These are phyloP conservation scores for Cotesia glomerata DNA, from an alignment of 1,140 invertebrate genomes.

Conservation along the genomic window DNA sequence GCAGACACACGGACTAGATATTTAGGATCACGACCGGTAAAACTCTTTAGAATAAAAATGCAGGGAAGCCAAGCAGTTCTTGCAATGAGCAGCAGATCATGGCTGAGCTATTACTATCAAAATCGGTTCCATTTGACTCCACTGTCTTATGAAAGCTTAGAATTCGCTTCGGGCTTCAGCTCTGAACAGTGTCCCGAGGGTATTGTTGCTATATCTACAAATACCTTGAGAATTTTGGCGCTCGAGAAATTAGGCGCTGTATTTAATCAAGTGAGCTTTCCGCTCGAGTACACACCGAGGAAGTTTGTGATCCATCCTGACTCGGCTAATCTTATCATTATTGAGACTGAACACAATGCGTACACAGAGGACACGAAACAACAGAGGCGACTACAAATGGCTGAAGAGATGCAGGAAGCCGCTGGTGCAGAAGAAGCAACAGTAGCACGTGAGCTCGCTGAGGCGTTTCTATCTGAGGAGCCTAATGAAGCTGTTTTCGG, in stretches of 20 bases:
- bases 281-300: conserved; percentile 93
- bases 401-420: conserved; percentile 95
- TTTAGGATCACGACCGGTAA: conserved; percentile 92
- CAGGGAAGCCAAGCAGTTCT: conserved; percentile 96
- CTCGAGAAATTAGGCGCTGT: conserved; percentile 98
- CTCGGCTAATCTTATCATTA: conserved; percentile 88
- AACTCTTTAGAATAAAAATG: conserved; percentile 93
- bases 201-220: conserved; percentile 98
- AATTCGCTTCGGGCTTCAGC: conserved; percentile 97
- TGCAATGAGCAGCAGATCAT: conserved; percentile 96
- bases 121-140: conserved; percentile 96
- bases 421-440: conserved; percentile 94
- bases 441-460: conserved; percentile 95
- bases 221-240: conserved; percentile 96
- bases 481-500: conserved; percentile 93
- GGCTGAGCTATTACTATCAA: conserved; percentile 99
- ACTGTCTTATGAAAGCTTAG: conserved; percentile 93
- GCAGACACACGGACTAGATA: conserved; percentile 97
- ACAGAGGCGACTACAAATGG: conserved; percentile 84
- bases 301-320: conserved; percentile 94
- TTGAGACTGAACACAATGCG: conserved; percentile 98
- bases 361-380: conserved; percentile 98
- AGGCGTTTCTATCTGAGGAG: conserved; percentile 94
- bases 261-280: conserved; percentile 94
- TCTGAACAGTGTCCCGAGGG: conserved; percentile 99